Evolutionary conservation across 2,888 invertebrate species (phyloP).

Genomic region (Rambutsinella grinnellia): DNA sequence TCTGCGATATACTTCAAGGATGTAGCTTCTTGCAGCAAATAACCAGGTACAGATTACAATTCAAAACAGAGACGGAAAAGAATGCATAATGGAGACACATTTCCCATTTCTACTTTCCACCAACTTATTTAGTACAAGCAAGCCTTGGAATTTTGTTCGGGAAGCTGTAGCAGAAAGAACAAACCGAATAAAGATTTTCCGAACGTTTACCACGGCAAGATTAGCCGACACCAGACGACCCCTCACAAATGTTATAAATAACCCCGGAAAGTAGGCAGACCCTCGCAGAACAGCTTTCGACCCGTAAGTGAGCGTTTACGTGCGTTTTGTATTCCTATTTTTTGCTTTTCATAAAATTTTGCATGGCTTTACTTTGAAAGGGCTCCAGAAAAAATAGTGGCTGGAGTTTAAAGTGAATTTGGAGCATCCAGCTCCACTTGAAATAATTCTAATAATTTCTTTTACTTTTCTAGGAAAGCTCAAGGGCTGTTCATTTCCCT

Average conservation of each 20-base stretch:
- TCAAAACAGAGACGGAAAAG: not conserved
- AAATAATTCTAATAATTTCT: constrained; percentile 13
- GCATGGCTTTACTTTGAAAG: too few species aligned
- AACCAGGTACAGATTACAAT: too few species aligned
- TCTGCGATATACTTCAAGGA: constrained; percentile 38
- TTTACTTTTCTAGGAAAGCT: constrained; percentile 75
- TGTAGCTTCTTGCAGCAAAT: not conserved
- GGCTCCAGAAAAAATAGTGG: too few species aligned
- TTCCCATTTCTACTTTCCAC: not conserved
- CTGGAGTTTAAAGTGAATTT: not conserved
- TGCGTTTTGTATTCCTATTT: constrained; percentile 10
- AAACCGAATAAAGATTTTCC: constrained; percentile 27
- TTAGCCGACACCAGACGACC: constrained; percentile 24
- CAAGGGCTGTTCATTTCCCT: constrained; percentile 76
- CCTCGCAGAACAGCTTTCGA: constrained; percentile 92
- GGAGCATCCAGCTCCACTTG: not conserved
- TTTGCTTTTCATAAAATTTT: constrained; percentile 7
- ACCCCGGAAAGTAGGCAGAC: constrained; percentile 16
- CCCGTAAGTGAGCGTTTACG: constrained; percentile 80
- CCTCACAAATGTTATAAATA: constrained; percentile 48
- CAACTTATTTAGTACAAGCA: not conserved
- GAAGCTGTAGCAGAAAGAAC: not conserved
- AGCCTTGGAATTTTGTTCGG: not conserved
- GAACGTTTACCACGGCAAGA: constrained; percentile 1
- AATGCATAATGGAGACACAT: not conserved